Conservation (phyloP, 1,140 invertebrate species). For the Hyposmocoma kahamanoa region DNA sequence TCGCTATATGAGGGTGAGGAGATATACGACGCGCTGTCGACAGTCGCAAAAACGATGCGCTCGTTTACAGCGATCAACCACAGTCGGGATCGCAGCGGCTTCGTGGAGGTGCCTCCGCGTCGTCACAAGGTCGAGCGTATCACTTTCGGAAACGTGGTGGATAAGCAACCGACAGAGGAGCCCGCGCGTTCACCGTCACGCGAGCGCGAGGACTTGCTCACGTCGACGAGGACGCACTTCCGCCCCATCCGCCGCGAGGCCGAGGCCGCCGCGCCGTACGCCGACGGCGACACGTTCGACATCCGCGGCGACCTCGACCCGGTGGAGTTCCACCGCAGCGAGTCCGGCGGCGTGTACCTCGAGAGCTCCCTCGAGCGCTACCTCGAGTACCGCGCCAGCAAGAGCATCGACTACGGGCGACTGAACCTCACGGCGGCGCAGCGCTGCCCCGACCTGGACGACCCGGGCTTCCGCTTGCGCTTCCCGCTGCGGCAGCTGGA, state of each 20-base stretch:
- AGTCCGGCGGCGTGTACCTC: constrained; percentile 66
- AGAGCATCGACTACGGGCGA: constrained; percentile 56
- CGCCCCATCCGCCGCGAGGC: constrained; percentile 79
- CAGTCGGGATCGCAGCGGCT: constrained; percentile 73
- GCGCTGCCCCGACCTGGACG: constrained; percentile 57
- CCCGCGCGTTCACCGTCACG: constrained; percentile 7
- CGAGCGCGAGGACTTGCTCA: constrained; percentile 80
- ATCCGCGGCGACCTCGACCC: constrained; percentile 78
- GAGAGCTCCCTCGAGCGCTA: constrained; percentile 61
- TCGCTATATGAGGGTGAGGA: constrained; percentile 47
- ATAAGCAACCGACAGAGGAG: constrained; percentile 5
- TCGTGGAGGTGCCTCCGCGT: constrained; percentile 74
- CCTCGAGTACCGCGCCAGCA: constrained; percentile 66
- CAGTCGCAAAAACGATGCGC: constrained; percentile 54
- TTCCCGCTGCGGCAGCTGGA: constrained; percentile 70
- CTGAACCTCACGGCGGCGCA: constrained; percentile 54
- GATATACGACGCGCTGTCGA: constrained; percentile 48
- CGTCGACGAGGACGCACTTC: constrained; percentile 83
- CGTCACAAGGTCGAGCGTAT: constrained; percentile 20
- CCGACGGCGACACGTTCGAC: constrained; percentile 80
- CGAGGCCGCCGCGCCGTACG: constrained; percentile 61
- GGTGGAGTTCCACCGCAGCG: constrained; percentile 68
- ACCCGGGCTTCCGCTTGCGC: constrained; percentile 62
- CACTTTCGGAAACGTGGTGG: constrained; percentile 13
- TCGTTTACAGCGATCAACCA: constrained; percentile 74